A percentile compares a stretch with the other conserved stretches of the same genome.
These are phyloP conservation scores for Mercenaria mercenaria DNA, from an alignment of 1,140 invertebrate genomes.

Conservation along the genomic window DNA sequence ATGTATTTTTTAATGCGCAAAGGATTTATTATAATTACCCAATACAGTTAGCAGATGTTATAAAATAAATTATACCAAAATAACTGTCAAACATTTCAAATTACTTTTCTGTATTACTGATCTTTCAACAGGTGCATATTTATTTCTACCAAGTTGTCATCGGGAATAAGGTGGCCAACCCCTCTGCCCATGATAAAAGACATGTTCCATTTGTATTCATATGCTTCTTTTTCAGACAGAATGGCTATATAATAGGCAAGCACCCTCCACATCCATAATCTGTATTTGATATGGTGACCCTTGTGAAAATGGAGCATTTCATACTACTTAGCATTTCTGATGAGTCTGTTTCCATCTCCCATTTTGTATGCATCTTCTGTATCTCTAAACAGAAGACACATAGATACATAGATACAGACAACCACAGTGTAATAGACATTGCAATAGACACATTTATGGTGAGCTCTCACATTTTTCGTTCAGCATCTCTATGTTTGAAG, in stretches of 20 bases:
- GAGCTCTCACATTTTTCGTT: no score
- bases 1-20: no score
- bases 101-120: no score
- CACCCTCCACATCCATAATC: constrained; percentile 36
- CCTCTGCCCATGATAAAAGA: constrained; percentile 11
- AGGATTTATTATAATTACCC: no score
- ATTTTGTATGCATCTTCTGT: constrained; percentile 57
- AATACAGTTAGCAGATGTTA: no score
- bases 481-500: no score
- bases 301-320: constrained; percentile 35
- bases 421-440: no score
- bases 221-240: constrained; percentile 17
- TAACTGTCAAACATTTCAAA: no score
- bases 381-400: constrained; percentile 16
- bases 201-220: constrained; percentile 61
- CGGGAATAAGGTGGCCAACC: constrained; percentile 59
- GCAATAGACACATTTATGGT: no score
- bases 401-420: no score
- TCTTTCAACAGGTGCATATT: constrained; percentile 8
- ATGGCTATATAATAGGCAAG: constrained; percentile 18
- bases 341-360: constrained; percentile 66
- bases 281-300: constrained; percentile 53
- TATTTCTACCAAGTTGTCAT: constrained; percentile 62
- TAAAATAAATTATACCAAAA: no score
- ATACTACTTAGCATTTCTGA: constrained; percentile 49